These are phyloP conservation scores for Cosmorhoe ocellata DNA, from an alignment of 2,888 invertebrate species.

Conservation along the genomic window DNA sequence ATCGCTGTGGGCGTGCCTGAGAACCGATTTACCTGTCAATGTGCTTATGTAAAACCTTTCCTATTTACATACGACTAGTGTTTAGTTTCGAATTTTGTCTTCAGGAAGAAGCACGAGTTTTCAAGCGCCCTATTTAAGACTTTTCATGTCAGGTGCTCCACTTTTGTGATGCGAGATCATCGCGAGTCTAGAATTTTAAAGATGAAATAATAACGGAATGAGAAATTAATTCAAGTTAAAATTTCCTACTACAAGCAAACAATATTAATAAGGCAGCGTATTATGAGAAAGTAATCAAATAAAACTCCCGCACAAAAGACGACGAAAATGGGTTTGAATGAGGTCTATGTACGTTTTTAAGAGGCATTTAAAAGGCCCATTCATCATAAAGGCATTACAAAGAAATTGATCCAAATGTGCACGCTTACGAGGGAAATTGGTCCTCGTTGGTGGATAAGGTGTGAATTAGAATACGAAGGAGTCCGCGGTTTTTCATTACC, in stretches of 20 bases:
- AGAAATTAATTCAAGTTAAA: not conserved
- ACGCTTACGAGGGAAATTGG: slow-evolving; percentile 31
- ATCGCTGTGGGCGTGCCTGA: slow-evolving; percentile 20
- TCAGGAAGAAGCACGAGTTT: slow-evolving; percentile 1
- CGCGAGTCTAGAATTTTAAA: slow-evolving; percentile 14
- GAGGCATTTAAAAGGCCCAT: slow-evolving; percentile 38
- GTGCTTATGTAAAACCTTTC: slow-evolving; percentile 13
- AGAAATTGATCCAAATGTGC: slow-evolving; percentile 32
- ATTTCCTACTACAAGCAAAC: slow-evolving; percentile 20
- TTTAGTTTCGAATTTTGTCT: slow-evolving; percentile 7
- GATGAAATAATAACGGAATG: not conserved
- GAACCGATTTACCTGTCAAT: slow-evolving; percentile 26
- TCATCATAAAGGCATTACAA: slow-evolving; percentile 35
- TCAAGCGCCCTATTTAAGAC: slow-evolving; percentile 19
- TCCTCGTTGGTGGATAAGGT: slow-evolving; percentile 33
- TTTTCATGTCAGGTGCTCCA: slow-evolving; percentile 19
- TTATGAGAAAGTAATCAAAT: slow-evolving; percentile 29
- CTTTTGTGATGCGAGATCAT: slow-evolving; percentile 11
- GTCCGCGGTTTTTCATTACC: slow-evolving; percentile 40
- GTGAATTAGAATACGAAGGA: slow-evolving; percentile 32
- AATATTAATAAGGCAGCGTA: too few species aligned
- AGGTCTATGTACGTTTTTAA: slow-evolving; percentile 29
- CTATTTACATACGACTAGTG: slow-evolving; percentile 19
- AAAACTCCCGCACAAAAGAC: slow-evolving; percentile 25
- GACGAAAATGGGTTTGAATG: slow-evolving; percentile 25